Evolutionary conservation across 2,797 vertebrate species (phyloP), one percentile per base, ranked within the genome.

Genomic region (Pipistrellus pygmaeus): DNA sequence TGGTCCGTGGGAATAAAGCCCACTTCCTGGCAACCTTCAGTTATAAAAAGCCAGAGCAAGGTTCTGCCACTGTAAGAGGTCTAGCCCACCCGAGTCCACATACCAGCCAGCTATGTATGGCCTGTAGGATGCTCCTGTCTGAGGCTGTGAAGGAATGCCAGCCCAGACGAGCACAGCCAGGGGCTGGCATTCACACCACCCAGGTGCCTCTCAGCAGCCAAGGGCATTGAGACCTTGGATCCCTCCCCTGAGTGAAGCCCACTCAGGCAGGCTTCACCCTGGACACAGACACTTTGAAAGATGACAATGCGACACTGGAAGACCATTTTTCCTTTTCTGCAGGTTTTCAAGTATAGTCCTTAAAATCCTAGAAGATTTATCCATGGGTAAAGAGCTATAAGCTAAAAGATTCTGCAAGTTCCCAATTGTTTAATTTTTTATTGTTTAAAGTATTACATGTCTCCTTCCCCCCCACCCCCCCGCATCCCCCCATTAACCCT

Each of bases 321-420:
- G 95, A n/a, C 14, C 68, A 7, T 88, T 93, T 97, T 87, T 81
- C 93, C 91, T 95, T 68, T 90, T 60, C 95, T 88, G 75, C 95
- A 94, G 87, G 75, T 97, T 96, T 94, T 95, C 96, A 88, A 85
- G 78, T 91, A 21, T 96, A 96, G 82, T 66, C 85, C 71, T 96
- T 94, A 97, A 88, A 95, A 93, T 62, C 89, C 91, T 46, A 87
- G 94, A 94, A 86, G 94, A 93, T 93, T 89, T 94, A 38, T 57
- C 81, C 88, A 32, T 73, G 96, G 96, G 94, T 83, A 90, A 87
- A 91, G 53, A 93, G 84, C 75, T 83, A 3, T 94, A 96, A 91
- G 82, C 87, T 95, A 86, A 93, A 72, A 80, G 73, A 57, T 46
- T 55, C 87, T 71, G 18, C 94, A 46, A 71, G 69, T 87, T 81